Conservation (phyloP, 2,113 vertebrate species). For the Thalassoma bifasciatum region DNA sequence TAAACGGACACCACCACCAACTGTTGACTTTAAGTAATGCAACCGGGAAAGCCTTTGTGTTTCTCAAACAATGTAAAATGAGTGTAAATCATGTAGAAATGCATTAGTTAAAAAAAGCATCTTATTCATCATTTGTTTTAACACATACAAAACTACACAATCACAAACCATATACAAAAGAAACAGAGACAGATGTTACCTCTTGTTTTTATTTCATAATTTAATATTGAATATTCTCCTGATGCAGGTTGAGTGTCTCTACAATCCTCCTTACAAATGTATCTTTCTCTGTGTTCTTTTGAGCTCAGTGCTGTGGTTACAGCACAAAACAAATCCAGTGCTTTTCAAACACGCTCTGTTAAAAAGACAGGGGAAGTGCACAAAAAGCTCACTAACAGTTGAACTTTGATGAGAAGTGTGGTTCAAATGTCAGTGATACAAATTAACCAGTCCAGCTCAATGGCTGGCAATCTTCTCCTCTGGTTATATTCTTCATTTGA, state of each 20-base stretch:
- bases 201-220: neutral
- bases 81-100: too few relatives aligned
- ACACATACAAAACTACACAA: neutral
- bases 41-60: too few relatives aligned
- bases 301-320: neutral
- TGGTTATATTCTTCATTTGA: neutral
- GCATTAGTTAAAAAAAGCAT: neutral
- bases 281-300: neutral
- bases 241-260: too few relatives aligned
- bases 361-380: neutral
- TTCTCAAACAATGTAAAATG: too few relatives aligned
- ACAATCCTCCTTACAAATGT: neutral
- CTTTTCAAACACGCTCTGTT: neutral
- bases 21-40: neutral
- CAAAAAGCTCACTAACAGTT: neutral
- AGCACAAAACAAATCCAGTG: neutral
- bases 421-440: neutral
- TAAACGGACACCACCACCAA: neutral
- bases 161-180: neutral
- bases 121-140: conserved; percentile 6
- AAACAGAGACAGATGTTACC: neutral
- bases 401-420: neutral
- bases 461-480: neutral
- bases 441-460: neutral
- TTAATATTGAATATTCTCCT: neutral